phyloP scores from a whole-genome alignment of 1,140 invertebrate genomes.

The Drosophila repleta region DNA sequence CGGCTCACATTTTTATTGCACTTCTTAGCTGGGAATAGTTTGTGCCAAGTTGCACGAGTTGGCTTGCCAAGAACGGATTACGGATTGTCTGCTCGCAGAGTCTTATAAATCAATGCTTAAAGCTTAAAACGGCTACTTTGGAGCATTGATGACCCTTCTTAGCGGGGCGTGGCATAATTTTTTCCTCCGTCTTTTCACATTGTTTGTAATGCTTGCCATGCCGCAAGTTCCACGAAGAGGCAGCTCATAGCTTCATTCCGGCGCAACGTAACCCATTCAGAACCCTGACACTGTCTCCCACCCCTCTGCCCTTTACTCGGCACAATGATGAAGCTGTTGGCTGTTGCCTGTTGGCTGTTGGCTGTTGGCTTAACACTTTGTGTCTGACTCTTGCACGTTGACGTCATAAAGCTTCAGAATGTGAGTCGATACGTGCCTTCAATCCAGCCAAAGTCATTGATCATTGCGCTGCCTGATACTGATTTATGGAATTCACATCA shows the following conservation, averaged over 20 bases:
- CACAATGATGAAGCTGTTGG: conserved; percentile 68
- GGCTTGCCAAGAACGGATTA: conserved; percentile 76
- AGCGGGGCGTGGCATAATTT: conserved; percentile 43
- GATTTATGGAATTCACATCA: conserved; percentile 73
- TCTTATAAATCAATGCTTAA: conserved; percentile 78
- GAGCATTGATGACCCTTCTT: conserved; percentile 38
- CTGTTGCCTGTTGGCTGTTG: conserved; percentile 40
- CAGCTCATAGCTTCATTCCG: conserved; percentile 47
- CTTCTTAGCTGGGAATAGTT: conserved; percentile 52
- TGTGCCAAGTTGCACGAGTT: conserved; percentile 64
- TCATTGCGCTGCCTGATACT: conserved; percentile 70
- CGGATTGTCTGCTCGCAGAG: conserved; percentile 50
- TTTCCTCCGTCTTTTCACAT: conserved; percentile 44
- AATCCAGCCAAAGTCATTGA: conserved; percentile 73
- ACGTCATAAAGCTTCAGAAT: conserved; percentile 55
- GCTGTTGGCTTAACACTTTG: conserved; percentile 63
- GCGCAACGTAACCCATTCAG: conserved; percentile 24
- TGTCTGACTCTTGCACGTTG: conserved; percentile 55
- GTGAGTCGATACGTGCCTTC: conserved; percentile 69
- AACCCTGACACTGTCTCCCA: neutral
- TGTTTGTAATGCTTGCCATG: conserved; percentile 62
- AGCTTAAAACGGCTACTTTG: conserved; percentile 54
- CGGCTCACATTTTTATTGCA: conserved; percentile 72
- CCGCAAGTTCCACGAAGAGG: conserved; percentile 53
- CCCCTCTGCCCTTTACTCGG: neutral